Percentiles rank a stretch among this genome's conserved stretches.
These are phyloP conservation scores for Gadus macrocephalus DNA, from an alignment of 2,113 vertebrate species.

Conservation along the genomic window DNA sequence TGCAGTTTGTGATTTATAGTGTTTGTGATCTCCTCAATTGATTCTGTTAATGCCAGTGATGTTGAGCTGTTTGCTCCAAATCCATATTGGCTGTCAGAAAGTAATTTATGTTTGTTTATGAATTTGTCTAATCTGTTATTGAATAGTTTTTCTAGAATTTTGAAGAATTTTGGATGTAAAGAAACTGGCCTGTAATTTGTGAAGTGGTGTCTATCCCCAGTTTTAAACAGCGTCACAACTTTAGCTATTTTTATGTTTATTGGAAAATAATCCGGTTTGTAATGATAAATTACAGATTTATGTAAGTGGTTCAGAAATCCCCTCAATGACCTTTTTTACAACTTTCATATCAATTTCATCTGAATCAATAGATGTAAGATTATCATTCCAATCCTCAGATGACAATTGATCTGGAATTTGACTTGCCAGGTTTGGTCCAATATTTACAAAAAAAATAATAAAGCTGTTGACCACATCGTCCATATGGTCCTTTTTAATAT, in stretches of 20 bases:
- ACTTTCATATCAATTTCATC: not conserved
- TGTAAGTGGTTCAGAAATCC: not conserved
- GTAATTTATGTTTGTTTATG: too few relatives aligned
- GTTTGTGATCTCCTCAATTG: constrained; percentile 2
- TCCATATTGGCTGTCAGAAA: too few relatives aligned
- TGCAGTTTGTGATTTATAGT: not conserved
- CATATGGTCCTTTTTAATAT: too few relatives aligned
- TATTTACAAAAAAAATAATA: not conserved
- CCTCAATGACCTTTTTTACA: not conserved
- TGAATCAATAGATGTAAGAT: too few relatives aligned
- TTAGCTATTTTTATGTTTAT: not conserved
- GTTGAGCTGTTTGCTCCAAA: too few relatives aligned
- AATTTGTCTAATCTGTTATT: too few relatives aligned
- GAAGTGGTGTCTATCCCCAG: not conserved
- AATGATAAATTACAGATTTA: not conserved
- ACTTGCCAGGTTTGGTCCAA: not conserved
- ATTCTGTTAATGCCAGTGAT: not conserved
- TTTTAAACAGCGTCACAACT: not conserved
- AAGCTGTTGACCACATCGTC: not conserved
- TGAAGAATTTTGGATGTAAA: not conserved
- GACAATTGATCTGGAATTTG: not conserved
- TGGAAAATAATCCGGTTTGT: not conserved
- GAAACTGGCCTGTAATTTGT: too few relatives aligned
- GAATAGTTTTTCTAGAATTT: not conserved
- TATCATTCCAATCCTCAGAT: not conserved